These are phyloP conservation scores for Trinectes maculatus DNA, from an alignment of 2,113 vertebrate species.

Conservation along the genomic window DNA sequence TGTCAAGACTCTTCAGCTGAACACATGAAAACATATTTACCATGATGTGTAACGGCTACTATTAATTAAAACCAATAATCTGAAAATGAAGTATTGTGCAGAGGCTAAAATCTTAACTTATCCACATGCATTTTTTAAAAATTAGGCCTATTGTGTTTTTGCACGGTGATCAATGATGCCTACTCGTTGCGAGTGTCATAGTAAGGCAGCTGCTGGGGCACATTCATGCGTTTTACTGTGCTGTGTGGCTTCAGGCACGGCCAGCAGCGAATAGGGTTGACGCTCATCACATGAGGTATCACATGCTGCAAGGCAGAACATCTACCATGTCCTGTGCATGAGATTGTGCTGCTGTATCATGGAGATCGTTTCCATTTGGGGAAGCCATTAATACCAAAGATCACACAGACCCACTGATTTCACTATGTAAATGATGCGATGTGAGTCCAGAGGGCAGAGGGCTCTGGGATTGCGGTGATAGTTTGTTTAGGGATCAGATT, in stretches of 20 bases:
- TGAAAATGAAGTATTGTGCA: not conserved
- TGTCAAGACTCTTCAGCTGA: not conserved
- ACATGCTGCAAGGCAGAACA: conserved; percentile 73
- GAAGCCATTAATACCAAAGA: conserved; percentile 65
- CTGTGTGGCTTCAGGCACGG: conserved; percentile 53
- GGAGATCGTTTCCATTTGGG: conserved; percentile 61
- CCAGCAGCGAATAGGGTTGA: conserved; percentile 57
- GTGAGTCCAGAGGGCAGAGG: conserved; percentile 40
- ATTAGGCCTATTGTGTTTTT: conserved; percentile 31
- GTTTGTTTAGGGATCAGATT: conserved; percentile 76
- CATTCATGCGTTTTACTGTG: conserved; percentile 58
- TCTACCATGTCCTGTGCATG: conserved; percentile 53
- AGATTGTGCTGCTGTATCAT: conserved; percentile 61
- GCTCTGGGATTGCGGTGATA: conserved; percentile 46
- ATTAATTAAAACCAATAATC: not conserved
- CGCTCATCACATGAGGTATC: conserved; percentile 75
- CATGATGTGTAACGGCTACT: not conserved
- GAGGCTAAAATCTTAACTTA: conserved; percentile 9
- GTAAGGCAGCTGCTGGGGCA: conserved; percentile 37
- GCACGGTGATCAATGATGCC: conserved; percentile 43
- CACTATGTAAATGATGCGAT: conserved; percentile 56
- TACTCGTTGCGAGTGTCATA: conserved; percentile 38
- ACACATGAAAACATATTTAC: not conserved
- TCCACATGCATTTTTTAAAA: conserved; percentile 6
- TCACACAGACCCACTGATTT: conserved; percentile 62